Base-by-base conservation (phyloP, 2,797 vertebrate genomes). In the Phylloscopus collybita region DNA sequence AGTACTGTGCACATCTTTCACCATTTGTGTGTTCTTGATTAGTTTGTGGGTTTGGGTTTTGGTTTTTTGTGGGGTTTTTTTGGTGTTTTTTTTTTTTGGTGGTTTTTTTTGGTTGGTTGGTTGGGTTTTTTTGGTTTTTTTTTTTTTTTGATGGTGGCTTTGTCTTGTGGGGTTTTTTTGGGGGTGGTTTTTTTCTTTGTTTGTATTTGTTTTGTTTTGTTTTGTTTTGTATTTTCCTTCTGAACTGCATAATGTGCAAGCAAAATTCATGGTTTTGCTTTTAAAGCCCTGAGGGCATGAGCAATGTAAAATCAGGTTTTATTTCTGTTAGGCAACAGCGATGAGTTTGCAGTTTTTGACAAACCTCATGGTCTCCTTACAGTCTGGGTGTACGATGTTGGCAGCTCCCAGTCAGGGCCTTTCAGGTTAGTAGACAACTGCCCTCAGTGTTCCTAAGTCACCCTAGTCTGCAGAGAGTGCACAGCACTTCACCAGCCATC, bases 331-430 rank as follows among this genome's bases (percentile, higher is more conserved):
- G 17, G 13, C 36, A 84, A 4, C 38, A 57, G 12, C 4, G 1
- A 29, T 80, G 34, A 83, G 5, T 47, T 72, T 66, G 54, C 7
- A 7, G 22, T 26, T 75, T 30, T 3, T 50, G 34, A 22, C 15
- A 4, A 80, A 44, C 49, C 19, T 70, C 15, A 13, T 27, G 29
- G 26, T 45, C 10, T 64, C 27, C 40, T 92, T 64, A 19, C 15
- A 57, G 21, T 34, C 60, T 32, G 54, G 34, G 14, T 34, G 19
- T 42, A 45, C 0, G 0, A 8, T 44, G 34, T 36, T 44, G 53
- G 18, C 26, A 53, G 16, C 7, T 34, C 32, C 40, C n/a, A 79
- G 3, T 2, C 12, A 32, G 13, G 16, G 6, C 26, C 38, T 71
- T 56, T 9, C 10, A 54, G 34, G 16, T 57, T n/a, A 13, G 29